Percentiles rank a stretch among this genome's conserved stretches.
Evolutionary conservation across 2,888 invertebrate genomes (phyloP).

Genomic region (Himalopsyche japonica): DNA sequence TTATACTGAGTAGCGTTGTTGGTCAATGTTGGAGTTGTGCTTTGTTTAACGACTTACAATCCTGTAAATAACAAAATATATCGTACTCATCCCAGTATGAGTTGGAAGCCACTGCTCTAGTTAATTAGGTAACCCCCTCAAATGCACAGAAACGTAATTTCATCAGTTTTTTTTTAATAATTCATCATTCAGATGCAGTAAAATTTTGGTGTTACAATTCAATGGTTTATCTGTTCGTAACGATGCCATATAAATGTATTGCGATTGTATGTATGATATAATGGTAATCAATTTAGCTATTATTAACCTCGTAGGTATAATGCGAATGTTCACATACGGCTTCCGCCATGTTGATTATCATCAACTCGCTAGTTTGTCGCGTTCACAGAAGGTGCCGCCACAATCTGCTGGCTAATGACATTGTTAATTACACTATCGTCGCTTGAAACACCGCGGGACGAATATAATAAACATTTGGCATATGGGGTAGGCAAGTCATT

Average conservation of each 20-base stretch:
- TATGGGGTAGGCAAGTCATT: neutral
- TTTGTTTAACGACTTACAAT: too few relatives aligned
- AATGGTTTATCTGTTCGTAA: too few relatives aligned
- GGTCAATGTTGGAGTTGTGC: too few relatives aligned
- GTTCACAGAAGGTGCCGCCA: conserved; percentile 5
- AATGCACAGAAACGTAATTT: neutral
- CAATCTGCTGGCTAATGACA: conserved; percentile 31
- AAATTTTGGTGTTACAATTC: too few relatives aligned
- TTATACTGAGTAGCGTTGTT: too few relatives aligned
- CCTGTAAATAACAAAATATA: too few relatives aligned
- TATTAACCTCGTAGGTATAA: neutral
- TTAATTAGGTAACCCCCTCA: neutral
- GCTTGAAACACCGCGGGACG: neutral
- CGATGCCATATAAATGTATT: too few relatives aligned
- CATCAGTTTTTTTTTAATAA: neutral
- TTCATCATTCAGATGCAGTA: neutral
- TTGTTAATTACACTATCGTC: conserved; percentile 32
- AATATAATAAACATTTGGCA: conserved; percentile 1
- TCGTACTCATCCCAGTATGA: too few relatives aligned
- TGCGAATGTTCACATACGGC: neutral
- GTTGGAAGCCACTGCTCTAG: too few relatives aligned
- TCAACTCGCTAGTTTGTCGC: neutral
- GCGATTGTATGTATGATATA: neutral
- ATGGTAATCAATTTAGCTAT: neutral
- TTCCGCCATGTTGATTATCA: neutral